These are phyloP conservation scores for Clarias pachynema DNA, from an alignment of 2,797 vertebrate genomes.

Conservation along the genomic window DNA sequence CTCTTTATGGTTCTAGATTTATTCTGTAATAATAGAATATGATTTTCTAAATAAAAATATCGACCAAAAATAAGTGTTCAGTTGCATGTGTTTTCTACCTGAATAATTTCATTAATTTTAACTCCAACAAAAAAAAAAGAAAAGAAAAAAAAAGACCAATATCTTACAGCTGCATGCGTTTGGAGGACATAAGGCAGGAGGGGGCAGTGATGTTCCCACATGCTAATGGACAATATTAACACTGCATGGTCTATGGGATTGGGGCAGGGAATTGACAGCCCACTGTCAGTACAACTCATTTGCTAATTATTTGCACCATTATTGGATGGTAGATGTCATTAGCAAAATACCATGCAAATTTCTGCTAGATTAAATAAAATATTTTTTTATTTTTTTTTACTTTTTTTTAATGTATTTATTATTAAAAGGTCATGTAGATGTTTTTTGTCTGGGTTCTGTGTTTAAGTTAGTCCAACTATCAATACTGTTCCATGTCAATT, in stretches of 20 bases:
- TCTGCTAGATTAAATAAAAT: constrained; percentile 2
- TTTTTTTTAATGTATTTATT: neutral
- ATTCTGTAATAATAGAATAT: neutral
- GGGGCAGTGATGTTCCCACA: constrained; percentile 48
- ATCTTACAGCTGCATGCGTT: neutral
- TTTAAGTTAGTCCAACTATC: neutral
- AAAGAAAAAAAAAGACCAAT: neutral
- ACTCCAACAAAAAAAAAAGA: neutral
- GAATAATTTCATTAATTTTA: neutral
- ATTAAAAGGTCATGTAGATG: neutral
- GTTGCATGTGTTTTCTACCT: neutral
- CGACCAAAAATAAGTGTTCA: neutral
- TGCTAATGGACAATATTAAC: constrained; percentile 45
- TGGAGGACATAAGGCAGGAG: constrained; percentile 27
- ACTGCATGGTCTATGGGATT: constrained; percentile 45
- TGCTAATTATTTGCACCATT: constrained; percentile 6
- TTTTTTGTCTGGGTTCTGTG: constrained; percentile 1
- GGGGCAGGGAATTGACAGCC: constrained; percentile 42
- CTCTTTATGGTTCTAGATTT: neutral
- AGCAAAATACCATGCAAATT: neutral
- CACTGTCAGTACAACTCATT: constrained; percentile 49
- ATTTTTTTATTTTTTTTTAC: too few relatives aligned
- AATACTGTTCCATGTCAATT: neutral
- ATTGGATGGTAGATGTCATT: neutral
- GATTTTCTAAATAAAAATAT: neutral